Percentiles rank a stretch among this genome's conserved stretches.
phyloP scores from a whole-genome alignment of 2,797 vertebrate species.

The Eidolon dupreanum region DNA sequence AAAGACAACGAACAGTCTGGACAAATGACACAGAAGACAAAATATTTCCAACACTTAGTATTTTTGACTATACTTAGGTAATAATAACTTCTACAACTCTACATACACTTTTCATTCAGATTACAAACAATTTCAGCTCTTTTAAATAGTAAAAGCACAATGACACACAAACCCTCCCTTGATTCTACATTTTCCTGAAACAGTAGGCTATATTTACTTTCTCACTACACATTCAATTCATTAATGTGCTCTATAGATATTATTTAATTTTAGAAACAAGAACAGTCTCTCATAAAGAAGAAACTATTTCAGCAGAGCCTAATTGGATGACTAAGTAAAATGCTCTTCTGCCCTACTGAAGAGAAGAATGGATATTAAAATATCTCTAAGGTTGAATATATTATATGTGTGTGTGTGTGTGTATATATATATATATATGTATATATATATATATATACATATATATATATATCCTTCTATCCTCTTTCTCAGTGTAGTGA shows the following conservation, averaged over 20 bases:
- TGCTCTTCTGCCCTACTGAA: background rate
- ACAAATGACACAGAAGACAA: background rate
- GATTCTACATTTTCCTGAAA: background rate
- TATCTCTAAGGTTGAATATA: background rate
- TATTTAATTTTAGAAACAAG: background rate
- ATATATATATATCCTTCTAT: background rate
- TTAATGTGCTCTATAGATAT: background rate
- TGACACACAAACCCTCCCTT: background rate
- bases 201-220: background rate
- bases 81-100: background rate
- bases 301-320: background rate
- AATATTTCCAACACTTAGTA: accelerated
- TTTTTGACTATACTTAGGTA: background rate
- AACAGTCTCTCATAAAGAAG: background rate
- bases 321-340: background rate
- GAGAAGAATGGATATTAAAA: background rate
- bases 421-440: background rate
- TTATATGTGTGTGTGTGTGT: background rate
- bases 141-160: background rate
- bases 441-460: background rate
- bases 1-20: background rate
- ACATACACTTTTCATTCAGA: background rate
- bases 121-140: background rate
- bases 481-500: background rate
- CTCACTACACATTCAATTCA: background rate